A percentile compares a stretch with the other conserved stretches of the same genome.
phyloP scores from a whole-genome alignment of 2,113 vertebrate species.

The Lagenorhynchus albirostris region DNA sequence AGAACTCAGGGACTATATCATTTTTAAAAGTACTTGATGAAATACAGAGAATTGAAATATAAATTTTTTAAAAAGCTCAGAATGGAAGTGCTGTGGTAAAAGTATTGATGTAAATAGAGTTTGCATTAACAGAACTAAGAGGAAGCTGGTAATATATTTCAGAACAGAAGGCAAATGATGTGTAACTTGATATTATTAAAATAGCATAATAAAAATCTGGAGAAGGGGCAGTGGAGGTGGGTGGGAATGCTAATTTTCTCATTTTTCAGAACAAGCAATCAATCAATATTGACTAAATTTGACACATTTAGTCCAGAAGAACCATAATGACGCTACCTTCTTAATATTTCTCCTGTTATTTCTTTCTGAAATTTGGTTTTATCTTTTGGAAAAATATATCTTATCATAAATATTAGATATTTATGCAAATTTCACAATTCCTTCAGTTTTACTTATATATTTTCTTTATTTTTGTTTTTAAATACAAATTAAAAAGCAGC shows the following conservation, averaged over 20 bases:
- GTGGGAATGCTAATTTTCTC: constrained; percentile 53
- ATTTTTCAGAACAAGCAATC: constrained; percentile 63
- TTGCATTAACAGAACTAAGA: background rate
- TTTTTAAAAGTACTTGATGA: background rate
- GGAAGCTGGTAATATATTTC: constrained; percentile 24
- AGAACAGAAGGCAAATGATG: constrained; percentile 57
- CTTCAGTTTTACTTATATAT: background rate
- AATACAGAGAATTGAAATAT: background rate
- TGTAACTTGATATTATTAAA: constrained; percentile 57
- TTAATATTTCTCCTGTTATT: constrained; percentile 21
- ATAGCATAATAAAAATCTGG: constrained; percentile 57
- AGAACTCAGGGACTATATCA: background rate
- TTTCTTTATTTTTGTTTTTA: background rate
- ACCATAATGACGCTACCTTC: background rate
- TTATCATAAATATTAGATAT: background rate
- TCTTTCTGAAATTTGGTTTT: constrained; percentile 41
- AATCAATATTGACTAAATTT: constrained; percentile 64
- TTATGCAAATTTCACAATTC: background rate
- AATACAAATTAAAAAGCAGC: background rate
- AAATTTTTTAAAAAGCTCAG: background rate
- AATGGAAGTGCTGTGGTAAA: background rate
- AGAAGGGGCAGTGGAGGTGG: background rate
- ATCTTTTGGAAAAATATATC: background rate
- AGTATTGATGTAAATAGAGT: background rate
- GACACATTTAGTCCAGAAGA: constrained; percentile 43